Conservation (phyloP, 2,113 vertebrate species). For the Lagopus muta region DNA sequence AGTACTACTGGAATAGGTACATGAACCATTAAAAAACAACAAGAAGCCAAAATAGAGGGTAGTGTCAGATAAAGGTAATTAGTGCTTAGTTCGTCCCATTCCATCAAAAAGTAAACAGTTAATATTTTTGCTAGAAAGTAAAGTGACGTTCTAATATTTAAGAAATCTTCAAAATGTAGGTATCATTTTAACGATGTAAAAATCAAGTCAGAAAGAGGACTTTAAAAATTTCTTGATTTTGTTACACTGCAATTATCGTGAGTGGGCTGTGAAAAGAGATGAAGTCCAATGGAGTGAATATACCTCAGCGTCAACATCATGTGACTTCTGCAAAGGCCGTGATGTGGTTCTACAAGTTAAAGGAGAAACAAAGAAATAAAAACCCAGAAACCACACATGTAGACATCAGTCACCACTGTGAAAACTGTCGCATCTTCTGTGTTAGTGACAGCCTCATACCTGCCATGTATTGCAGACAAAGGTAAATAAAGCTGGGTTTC, state of each 20-base stretch:
- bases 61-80: conserved; percentile 59
- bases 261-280: conserved; percentile 90
- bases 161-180: conserved; percentile 69
- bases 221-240: conserved; percentile 68
- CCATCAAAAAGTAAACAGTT: conserved; percentile 57
- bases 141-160: conserved; percentile 69
- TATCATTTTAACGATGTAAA: conserved; percentile 73
- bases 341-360: conserved; percentile 92
- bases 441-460: background rate
- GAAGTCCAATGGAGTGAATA: conserved; percentile 94
- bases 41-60: conserved; percentile 58
- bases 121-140: conserved; percentile 69
- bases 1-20: conserved; percentile 60
- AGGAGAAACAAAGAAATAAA: conserved; percentile 66
- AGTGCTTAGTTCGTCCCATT: conserved; percentile 52
- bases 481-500: background rate
- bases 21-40: conserved; percentile 68
- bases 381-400: conserved; percentile 28
- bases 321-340: conserved; percentile 97
- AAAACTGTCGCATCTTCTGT: background rate
- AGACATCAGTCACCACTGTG: background rate
- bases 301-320: conserved; percentile 92
- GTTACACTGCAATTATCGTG: conserved; percentile 81
- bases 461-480: background rate
- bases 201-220: conserved; percentile 75